Evolutionary conservation across 2,113 vertebrate species (phyloP).

Genomic region (Neomonachus schauinslandi): DNA sequence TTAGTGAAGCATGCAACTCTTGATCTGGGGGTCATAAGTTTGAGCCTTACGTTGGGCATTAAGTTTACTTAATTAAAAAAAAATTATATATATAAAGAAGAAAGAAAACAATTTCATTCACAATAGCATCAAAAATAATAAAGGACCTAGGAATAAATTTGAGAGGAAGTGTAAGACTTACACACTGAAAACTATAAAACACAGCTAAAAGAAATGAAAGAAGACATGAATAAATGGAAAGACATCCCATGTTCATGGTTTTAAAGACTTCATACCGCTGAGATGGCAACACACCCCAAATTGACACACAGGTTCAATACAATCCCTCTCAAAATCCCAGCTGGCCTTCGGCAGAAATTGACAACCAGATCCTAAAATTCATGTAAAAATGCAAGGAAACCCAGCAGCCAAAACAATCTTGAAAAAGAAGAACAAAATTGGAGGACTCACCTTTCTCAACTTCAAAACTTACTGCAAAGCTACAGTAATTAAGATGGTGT

Average conservation of each 20-base stretch:
- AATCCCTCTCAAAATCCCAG: neutral
- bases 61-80: neutral
- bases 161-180: neutral
- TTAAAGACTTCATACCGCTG: neutral
- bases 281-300: neutral
- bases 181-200: neutral
- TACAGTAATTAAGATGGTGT: neutral
- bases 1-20: neutral
- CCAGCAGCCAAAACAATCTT: neutral
- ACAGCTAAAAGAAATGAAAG: neutral
- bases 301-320: neutral
- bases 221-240: neutral
- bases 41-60: neutral
- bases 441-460: neutral
- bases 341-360: neutral
- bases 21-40: neutral
- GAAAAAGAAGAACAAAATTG: neutral
- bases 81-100: neutral
- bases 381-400: neutral
- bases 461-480: neutral
- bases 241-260: neutral
- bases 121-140: neutral
- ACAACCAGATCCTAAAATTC: neutral
- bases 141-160: neutral
- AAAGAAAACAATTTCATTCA: neutral